Evolutionary conservation across 2,113 vertebrate species (phyloP).

Genomic region (Cochlearius cochlearius): DNA sequence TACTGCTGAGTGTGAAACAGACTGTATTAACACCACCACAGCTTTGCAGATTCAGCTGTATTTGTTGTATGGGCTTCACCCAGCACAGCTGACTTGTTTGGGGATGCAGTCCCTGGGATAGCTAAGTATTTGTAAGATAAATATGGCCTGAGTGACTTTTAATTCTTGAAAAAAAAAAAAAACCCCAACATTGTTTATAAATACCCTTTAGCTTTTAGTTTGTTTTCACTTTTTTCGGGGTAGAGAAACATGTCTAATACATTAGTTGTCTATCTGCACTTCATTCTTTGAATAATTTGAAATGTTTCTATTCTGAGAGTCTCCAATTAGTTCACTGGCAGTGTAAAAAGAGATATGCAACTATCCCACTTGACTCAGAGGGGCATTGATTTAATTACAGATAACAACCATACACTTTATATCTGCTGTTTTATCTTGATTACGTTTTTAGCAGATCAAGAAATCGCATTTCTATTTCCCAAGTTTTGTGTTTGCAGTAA

Average conservation of each 20-base stretch:
- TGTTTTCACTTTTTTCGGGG: background rate
- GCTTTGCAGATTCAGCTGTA: background rate
- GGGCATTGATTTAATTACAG: slow-evolving; percentile 16
- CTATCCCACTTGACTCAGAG: background rate
- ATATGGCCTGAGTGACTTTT: background rate
- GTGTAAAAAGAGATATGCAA: background rate
- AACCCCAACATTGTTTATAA: background rate
- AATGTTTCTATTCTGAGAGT: background rate
- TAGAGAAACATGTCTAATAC: background rate
- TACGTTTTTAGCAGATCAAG: background rate
- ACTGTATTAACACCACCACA: background rate
- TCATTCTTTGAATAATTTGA: background rate
- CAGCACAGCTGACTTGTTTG: background rate
- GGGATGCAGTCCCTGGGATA: background rate
- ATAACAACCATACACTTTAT: background rate
- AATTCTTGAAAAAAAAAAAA: background rate
- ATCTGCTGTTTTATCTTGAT: background rate
- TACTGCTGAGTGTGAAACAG: background rate
- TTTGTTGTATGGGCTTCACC: background rate
- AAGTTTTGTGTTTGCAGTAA: background rate
- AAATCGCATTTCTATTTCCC: background rate
- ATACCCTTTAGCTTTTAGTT: background rate
- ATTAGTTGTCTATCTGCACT: background rate
- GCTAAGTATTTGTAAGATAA: background rate
- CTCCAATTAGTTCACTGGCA: background rate